Evolutionary conservation across 2,797 vertebrate species (phyloP), one percentile per base, ranked within the genome.

Genomic region (Scolopax bukidnonensis): DNA sequence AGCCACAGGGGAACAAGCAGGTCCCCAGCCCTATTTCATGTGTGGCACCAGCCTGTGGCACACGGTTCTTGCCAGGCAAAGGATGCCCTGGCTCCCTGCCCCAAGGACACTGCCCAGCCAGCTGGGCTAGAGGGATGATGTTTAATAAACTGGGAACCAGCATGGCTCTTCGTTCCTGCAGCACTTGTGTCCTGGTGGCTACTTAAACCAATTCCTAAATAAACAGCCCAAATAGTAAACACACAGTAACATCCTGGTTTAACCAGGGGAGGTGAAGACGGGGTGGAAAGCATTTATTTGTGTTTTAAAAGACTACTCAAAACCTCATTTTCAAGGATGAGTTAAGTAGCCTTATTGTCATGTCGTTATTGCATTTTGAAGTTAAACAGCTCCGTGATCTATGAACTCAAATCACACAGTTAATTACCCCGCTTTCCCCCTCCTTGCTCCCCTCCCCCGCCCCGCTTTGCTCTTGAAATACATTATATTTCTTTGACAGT

Each of bases 401-500:
- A 94, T 96, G 97, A 97, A 97, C 97, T 97, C 74, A 40, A 97
- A 97, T 95, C 93, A 89, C 83, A 78, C 87, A 97, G 95, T 95
- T 98, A 97, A 98, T 98, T 98, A 98, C 96, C 94, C 93, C 45
- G 45, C 59, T 14, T 86, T 89, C 95, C 91, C 88, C 81, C 74
- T 81, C 92, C 86, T 90, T 69, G 32, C 30, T 84, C 47, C 80
- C 89, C 78, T 89, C 88, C 92, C 80, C 70, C 21, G 51, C 24
- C 88, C 56, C 1, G 6, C 92, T 94, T 71, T 41, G 65, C 95
- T 95, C 97, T 97, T 94, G 91, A 96, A 98, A 95, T 93, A 97
- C 97, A 95, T 94, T 98, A 94, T 97, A 94, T 96, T 97, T 97
- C 96, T 97, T 89, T 97, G 95, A 96, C 87, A 88, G 80, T 97